Evolutionary conservation across 1,140 invertebrate species (phyloP), one percentile per base, ranked within the genome.

Genomic region (Diabrotica undecimpunctata): DNA sequence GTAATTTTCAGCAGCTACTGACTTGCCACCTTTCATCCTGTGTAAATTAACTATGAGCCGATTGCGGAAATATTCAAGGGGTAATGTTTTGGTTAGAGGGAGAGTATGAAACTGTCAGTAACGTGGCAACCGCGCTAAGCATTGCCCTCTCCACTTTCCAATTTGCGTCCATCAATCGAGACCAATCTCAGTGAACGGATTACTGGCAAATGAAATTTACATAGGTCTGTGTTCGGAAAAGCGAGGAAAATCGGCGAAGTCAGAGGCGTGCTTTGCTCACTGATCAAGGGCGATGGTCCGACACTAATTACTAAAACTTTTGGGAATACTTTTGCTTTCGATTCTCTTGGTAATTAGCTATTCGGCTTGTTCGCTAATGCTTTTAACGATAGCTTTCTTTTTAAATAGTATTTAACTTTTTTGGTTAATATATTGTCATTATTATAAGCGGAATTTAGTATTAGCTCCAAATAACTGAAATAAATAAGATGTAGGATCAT

Each of bases 121-220:
- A 64, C 61, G 62, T 54, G 62, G 60, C 66, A 65, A 67, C 55
- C 56, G 13, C n/a, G 64, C 62, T 36, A 13, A 10, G 10, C 62
- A 13, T 67, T 70, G 66, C 69, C 69, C 71, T 74, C 71, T 75
- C 75, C 73, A 70, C 71, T 83, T 84, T 83, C 83, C 83, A 85
- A 85, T 85, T 84, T 84, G 79, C 82, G 81, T 82, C 83, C 83
- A 84, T 85, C 84, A 84, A 84, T 85, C 82, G 83, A 79, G 79
- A 80, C 80, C 83, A 84, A 84, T 84, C 82, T 74, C 81, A 74
- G 78, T 80, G 81, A 83, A 81, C 83, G 82, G 83, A 84, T 85
- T 84, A 84, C 81, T 75, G 75, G 77, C 77, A 83, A 84, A 84
- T 84, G 82, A 81, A 84, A 84, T 85, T 85, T 84, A 83, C 83